A percentile compares a stretch with the other conserved stretches of the same genome.
phyloP scores from a whole-genome alignment of 2,888 invertebrate species.

The Fragum fragum region DNA sequence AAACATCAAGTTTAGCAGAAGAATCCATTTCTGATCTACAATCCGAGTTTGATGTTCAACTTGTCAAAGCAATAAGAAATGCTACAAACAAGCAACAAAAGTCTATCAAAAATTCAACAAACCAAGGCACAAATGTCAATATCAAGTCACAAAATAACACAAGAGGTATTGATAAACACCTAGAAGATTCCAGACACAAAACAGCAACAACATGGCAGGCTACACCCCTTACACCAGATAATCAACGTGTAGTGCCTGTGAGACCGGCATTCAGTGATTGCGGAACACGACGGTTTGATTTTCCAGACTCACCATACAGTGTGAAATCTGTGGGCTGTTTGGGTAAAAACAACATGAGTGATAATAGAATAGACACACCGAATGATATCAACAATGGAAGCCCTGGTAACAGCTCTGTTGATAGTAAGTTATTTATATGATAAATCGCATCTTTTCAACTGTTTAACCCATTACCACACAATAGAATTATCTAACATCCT shows the following conservation, averaged over 20 bases:
- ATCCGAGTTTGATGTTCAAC: conserved; percentile 9
- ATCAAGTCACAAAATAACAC: conserved; percentile 61
- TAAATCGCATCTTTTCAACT: too few relatives aligned
- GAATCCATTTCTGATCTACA: neutral
- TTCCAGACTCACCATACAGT: conserved; percentile 45
- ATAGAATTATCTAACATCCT: too few relatives aligned
- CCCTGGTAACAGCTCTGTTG: conserved; percentile 44
- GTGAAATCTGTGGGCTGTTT: conserved; percentile 52
- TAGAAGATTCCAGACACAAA: conserved; percentile 35
- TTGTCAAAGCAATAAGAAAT: neutral
- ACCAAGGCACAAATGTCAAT: neutral
- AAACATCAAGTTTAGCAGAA: neutral
- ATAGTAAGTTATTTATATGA: conserved; percentile 50
- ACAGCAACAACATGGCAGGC: conserved; percentile 43
- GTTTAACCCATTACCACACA: too few relatives aligned
- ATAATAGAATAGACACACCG: conserved; percentile 56
- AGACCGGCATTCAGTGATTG: conserved; percentile 68
- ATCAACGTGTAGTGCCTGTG: conserved; percentile 28
- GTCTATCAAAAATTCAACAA: neutral
- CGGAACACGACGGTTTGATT: conserved; percentile 43
- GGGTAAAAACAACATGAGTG: conserved; percentile 37
- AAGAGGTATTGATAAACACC: conserved; percentile 34
- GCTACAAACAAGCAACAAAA: neutral
- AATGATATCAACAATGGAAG: conserved; percentile 18
- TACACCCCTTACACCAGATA: conserved; percentile 25